These are phyloP conservation scores for Strigops habroptila DNA, from an alignment of 2,113 vertebrate species.

Conservation along the genomic window DNA sequence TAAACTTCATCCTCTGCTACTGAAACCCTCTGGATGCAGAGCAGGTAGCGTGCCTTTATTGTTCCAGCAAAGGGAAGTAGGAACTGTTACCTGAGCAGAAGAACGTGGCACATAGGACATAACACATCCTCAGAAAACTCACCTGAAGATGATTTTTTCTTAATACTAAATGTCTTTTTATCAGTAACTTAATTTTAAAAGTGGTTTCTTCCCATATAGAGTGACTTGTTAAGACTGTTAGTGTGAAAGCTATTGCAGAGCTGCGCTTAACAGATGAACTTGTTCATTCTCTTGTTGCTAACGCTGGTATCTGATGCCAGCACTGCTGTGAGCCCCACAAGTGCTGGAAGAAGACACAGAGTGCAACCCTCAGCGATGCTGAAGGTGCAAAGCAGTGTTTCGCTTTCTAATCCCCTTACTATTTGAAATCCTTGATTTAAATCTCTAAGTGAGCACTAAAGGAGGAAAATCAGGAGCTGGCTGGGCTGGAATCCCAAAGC, in stretches of 20 bases:
- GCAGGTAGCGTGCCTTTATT: neutral
- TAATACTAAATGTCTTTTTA: neutral
- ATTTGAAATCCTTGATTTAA: neutral
- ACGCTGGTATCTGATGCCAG: neutral
- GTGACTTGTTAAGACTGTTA: neutral
- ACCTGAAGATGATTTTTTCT: neutral
- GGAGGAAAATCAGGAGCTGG: neutral
- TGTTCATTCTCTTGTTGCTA: neutral
- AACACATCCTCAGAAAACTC: neutral
- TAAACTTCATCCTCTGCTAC: neutral
- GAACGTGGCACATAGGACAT: neutral
- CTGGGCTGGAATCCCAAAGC: neutral
- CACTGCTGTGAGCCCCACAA: accelerated
- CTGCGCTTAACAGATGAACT: neutral
- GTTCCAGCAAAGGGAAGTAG: neutral
- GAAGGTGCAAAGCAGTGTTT: neutral
- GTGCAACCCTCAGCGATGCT: accelerated
- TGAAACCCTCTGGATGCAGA: neutral
- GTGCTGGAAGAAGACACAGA: too few relatives aligned
- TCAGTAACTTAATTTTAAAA: neutral
- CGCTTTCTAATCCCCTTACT: neutral
- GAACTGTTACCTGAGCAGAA: neutral
- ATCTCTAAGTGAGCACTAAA: neutral
- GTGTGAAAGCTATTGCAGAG: neutral
- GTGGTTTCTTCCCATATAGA: neutral